phyloP scores from a whole-genome alignment of 2,797 vertebrate species.

The Sebastes miniatus region DNA sequence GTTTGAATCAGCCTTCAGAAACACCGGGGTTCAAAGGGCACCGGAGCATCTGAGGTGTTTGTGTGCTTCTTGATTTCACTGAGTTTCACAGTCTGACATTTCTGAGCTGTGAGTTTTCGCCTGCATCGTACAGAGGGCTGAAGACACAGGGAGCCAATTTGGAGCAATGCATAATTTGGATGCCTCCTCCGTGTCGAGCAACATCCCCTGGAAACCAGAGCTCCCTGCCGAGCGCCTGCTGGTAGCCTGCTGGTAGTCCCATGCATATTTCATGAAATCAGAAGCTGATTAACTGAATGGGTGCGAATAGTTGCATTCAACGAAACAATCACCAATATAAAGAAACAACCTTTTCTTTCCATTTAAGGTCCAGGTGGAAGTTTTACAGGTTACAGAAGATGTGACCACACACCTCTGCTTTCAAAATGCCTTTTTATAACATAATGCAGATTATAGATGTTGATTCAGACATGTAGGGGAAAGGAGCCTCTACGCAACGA shows the following conservation, averaged over 20 bases:
- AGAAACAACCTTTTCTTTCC: neutral
- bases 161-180: constrained; percentile 56
- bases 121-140: constrained; percentile 9
- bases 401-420: neutral
- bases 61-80: neutral
- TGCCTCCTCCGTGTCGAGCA: constrained; percentile 27
- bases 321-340: constrained; percentile 43
- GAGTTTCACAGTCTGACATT: constrained; percentile 33
- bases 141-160: constrained; percentile 62
- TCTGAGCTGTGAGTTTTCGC: constrained; percentile 18
- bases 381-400: neutral
- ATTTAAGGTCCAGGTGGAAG: neutral
- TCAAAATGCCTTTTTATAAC: neutral
- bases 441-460: neutral
- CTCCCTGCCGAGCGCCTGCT: constrained; percentile 50
- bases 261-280: constrained; percentile 83
- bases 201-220: constrained; percentile 52
- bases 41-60: constrained; percentile 3
- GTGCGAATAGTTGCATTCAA: constrained; percentile 55
- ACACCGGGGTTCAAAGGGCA: neutral
- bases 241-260: constrained; percentile 46
- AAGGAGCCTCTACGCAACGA: neutral
- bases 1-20: constrained; percentile 1
- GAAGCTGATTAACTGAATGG: constrained; percentile 71
- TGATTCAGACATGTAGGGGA: neutral